Conservation (phyloP, 2,797 vertebrate genomes). For the Neosalanx taihuensis region DNA sequence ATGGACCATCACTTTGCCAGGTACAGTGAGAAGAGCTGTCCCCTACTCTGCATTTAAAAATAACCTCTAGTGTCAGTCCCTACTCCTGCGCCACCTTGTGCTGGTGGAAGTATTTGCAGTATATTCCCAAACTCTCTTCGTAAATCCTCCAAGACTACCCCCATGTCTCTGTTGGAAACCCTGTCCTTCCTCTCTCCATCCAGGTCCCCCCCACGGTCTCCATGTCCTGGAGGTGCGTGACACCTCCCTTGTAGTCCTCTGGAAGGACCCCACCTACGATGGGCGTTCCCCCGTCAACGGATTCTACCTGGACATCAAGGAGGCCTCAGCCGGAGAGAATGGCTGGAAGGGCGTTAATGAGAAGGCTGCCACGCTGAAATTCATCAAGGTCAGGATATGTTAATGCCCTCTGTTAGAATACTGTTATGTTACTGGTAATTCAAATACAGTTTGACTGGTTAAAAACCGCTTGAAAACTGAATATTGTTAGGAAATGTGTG, state of each 20-base stretch:
- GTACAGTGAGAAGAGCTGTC: conserved; percentile 60
- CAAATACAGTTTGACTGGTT: too few species aligned
- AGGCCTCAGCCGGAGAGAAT: conserved; percentile 73
- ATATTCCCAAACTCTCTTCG: neutral
- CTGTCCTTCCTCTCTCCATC: neutral
- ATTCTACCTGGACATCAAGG: conserved; percentile 91
- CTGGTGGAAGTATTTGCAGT: neutral
- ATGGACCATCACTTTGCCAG: conserved; percentile 94
- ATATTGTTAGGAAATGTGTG: neutral
- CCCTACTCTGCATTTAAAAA: too few species aligned
- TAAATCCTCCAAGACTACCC: too few species aligned
- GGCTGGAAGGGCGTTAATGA: conserved; percentile 87
- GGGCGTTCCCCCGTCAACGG: conserved; percentile 86
- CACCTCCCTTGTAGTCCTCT: conserved; percentile 84
- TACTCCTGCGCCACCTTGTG: neutral
- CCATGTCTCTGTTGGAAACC: neutral
- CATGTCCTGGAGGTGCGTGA: conserved; percentile 86
- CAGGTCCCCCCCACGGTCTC: conserved; percentile 85
- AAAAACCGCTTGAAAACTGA: too few species aligned
- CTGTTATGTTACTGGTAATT: too few species aligned
- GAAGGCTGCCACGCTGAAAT: conserved; percentile 76
- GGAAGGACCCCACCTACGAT: conserved; percentile 85
- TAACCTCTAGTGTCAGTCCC: neutral
- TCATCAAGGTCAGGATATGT: conserved; percentile 80
- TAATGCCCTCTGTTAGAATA: too few species aligned